Evolutionary conservation across 2,797 vertebrate genomes (phyloP).

Genomic region (Sarcoramphus papa): DNA sequence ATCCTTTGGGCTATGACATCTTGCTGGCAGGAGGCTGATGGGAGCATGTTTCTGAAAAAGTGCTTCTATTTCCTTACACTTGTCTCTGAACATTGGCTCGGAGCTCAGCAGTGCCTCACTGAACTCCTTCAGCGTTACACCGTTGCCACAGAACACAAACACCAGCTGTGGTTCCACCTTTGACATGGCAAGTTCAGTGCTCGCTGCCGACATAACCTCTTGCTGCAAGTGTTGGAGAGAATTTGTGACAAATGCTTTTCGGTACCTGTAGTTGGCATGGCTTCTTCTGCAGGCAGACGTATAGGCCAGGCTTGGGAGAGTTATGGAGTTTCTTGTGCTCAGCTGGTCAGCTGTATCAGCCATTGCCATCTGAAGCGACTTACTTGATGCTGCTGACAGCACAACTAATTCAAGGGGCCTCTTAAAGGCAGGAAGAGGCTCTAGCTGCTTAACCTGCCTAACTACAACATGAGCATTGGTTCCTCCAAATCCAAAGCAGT

Average conservation of each 20-base stretch:
- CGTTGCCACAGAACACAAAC: constrained; percentile 88
- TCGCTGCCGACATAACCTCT: constrained; percentile 57
- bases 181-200: constrained; percentile 13
- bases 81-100: constrained; percentile 78
- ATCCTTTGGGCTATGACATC: constrained; percentile 60
- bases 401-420: constrained; percentile 71
- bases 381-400: constrained; percentile 80
- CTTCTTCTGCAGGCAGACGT: constrained; percentile 86
- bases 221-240: constrained; percentile 76
- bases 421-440: constrained; percentile 15
- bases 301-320: constrained; percentile 78
- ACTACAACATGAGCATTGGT: constrained; percentile 86
- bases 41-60: constrained; percentile 71
- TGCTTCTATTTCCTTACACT: constrained; percentile 77
- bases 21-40: constrained; percentile 64
- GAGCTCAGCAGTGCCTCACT: constrained; percentile 76
- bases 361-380: constrained; percentile 73
- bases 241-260: constrained; percentile 75
- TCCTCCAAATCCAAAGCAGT: constrained; percentile 89
- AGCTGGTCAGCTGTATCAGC: constrained; percentile 72
- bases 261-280: constrained; percentile 78
- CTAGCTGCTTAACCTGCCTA: constrained; percentile 69
- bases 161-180: constrained; percentile 69
- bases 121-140: constrained; percentile 77
- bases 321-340: constrained; percentile 22